phyloP scores from a whole-genome alignment of 2,113 vertebrate genomes.

The Gallinago undulata region DNA sequence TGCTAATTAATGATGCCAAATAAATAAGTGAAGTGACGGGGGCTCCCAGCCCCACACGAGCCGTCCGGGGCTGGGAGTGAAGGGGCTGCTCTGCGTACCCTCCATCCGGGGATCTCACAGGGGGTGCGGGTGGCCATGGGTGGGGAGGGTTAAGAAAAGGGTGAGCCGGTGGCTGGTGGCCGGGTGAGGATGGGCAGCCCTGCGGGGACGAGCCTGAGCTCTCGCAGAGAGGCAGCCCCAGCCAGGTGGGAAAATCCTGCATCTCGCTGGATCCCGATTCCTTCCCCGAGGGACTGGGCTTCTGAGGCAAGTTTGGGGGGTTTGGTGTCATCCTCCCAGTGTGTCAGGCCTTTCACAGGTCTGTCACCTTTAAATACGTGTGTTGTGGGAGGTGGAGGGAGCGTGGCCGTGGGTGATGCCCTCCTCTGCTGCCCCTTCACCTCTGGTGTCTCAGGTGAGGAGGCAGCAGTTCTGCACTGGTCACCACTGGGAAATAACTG shows the following conservation, averaged over 20 bases:
- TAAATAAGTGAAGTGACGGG: not conserved
- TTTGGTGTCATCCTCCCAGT: not conserved
- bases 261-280: not conserved
- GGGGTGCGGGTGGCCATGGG: accelerated
- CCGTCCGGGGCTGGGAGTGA: accelerated
- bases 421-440: not conserved
- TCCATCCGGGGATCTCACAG: accelerated
- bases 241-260: too few relatives aligned
- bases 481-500: not conserved
- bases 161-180: not conserved
- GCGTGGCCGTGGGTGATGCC: accelerated
- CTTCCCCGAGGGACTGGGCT: not conserved
- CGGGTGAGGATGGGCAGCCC: not conserved
- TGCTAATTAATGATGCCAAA: not conserved
- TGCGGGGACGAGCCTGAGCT: not conserved
- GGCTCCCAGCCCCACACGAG: accelerated
- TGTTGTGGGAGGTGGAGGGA: not conserved
- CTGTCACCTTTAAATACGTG: accelerated
- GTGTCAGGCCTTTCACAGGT: accelerated
- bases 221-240: accelerated
- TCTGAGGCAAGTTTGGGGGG: not conserved
- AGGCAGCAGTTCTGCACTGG: not conserved
- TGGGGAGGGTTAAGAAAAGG: accelerated
- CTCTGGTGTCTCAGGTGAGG: not conserved
- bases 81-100: not conserved